Evolutionary conservation across 2,113 vertebrate genomes (phyloP), one percentile per base, ranked within the genome.

Genomic region (Atherinomorus stipes): DNA sequence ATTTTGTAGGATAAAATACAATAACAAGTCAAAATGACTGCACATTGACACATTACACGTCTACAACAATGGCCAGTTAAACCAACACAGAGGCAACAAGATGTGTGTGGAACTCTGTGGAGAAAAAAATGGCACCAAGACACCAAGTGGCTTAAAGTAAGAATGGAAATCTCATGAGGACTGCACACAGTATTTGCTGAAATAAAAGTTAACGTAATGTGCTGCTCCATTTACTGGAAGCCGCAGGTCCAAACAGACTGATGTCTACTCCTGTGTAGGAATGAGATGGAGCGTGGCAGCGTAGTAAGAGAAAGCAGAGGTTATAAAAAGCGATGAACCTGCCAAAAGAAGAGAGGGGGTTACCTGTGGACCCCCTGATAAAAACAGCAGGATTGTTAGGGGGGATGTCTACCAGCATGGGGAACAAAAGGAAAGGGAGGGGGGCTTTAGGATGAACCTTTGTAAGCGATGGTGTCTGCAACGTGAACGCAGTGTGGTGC

Each of bases 11-110:
- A 49, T 83, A 67, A 86, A 88, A 87, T 76, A 79, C 78, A 88
- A 76, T 58, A 82, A 90, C 61, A 78, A 45, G 60, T 86, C 83
- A 83, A 84, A 80, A 88, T 64, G 80, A 84, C 86, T 85, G 76
- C 88, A 90, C 89, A 75, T 74, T 69, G 79, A 92, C 91, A 90
- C 87, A 66, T 53, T 74, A 82, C 81, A 90, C 57, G 28, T 75
- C 68, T 83, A 88, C 85, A 84, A 90, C 88, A 91, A 77, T 65
- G 85, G 90, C 76, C 82, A 59, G 81, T 70, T 86, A 88, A 81
- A 86, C 87, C 82, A 90, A 92, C 92, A 93, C 80, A 90, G 76
- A 93, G 93, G 92, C 92, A 87, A 93, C 92, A 89, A 67, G 85
- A 94, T 93, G 93, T 86, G 81, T 93, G 90, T 79, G 83, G 72